Evolutionary conservation across 2,113 vertebrate species (phyloP).

Genomic region (Myotis brandtii): DNA sequence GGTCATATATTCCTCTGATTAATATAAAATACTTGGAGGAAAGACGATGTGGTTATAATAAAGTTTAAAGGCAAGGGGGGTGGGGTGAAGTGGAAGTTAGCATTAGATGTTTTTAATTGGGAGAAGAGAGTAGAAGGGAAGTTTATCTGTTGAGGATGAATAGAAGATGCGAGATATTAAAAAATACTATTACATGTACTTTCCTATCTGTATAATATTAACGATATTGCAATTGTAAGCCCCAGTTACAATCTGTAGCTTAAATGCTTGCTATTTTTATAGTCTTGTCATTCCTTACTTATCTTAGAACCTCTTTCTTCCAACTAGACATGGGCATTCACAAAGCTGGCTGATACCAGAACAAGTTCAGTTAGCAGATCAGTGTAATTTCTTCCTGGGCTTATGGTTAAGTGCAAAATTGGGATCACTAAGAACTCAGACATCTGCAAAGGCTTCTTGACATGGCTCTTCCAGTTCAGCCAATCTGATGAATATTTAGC

Average conservation of each 20-base stretch:
- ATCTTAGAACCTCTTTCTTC: not conserved
- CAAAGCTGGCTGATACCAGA: not conserved
- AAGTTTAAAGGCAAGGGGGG: not conserved
- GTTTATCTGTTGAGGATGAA: not conserved
- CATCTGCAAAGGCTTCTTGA: not conserved
- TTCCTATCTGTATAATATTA: not conserved
- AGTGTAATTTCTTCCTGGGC: not conserved
- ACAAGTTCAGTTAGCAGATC: not conserved
- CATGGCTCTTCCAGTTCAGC: not conserved
- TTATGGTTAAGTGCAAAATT: conserved; percentile 14
- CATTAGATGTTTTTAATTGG: not conserved
- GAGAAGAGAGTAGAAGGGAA: not conserved
- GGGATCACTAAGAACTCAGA: not conserved
- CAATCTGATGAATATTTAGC: not conserved
- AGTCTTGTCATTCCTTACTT: not conserved
- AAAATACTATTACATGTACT: not conserved
- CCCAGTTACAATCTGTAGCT: not conserved
- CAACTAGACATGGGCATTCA: not conserved
- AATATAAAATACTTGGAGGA: not conserved
- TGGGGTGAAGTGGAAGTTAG: not conserved
- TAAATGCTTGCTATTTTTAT: not conserved
- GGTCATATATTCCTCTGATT: not conserved
- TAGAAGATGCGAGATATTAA: not conserved
- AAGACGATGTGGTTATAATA: not conserved
- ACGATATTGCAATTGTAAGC: not conserved